These are phyloP conservation scores for Adela reaumurella DNA, from an alignment of 2,888 invertebrate species.

Conservation along the genomic window DNA sequence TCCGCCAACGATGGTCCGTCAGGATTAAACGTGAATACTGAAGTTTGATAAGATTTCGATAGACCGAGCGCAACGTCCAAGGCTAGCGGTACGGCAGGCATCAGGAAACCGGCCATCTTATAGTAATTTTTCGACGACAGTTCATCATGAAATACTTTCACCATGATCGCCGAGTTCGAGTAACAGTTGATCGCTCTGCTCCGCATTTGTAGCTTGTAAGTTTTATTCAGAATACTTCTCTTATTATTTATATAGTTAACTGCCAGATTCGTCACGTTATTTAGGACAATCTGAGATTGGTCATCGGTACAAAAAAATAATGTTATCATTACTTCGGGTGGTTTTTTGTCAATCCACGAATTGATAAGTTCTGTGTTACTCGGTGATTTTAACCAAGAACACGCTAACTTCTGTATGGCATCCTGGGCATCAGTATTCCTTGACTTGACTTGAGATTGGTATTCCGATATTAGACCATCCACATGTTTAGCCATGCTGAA, in stretches of 20 bases:
- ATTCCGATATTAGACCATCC: too few relatives aligned
- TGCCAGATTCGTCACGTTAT: neutral
- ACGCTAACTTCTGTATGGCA: too few relatives aligned
- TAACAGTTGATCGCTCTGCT: too few relatives aligned
- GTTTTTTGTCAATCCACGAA: too few relatives aligned
- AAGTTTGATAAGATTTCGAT: neutral
- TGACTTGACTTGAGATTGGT: too few relatives aligned
- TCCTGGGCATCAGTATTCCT: too few relatives aligned
- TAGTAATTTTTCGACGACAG: neutral
- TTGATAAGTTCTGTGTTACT: too few relatives aligned
- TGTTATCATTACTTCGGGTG: neutral
- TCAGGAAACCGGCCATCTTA: neutral
- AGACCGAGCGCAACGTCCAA: neutral
- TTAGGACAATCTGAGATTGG: neutral
- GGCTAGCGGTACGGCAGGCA: neutral
- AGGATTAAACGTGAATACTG: neutral
- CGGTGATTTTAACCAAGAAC: too few relatives aligned
- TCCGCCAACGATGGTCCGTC: neutral
- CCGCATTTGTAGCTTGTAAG: too few relatives aligned
- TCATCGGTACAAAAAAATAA: neutral
- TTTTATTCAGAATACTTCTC: too few relatives aligned
- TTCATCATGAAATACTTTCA: neutral
- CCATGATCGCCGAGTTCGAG: neutral
- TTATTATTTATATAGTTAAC: neutral
- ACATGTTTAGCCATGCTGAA: too few relatives aligned